phyloP scores from a whole-genome alignment of 1,140 invertebrate genomes.

The Pentalonia nigronervosa region DNA sequence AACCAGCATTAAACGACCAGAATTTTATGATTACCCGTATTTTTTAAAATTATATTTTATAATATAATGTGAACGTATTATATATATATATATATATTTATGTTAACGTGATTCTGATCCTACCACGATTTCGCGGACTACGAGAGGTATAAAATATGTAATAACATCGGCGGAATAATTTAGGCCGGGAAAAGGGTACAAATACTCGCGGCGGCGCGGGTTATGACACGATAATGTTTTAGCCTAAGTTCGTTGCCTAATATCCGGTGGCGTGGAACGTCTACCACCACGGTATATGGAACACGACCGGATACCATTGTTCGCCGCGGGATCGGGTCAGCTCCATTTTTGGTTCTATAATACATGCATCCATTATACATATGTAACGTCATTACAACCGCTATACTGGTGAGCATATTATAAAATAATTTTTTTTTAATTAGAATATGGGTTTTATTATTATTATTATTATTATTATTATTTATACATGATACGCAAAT shows the following conservation, averaged over 20 bases:
- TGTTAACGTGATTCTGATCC: not conserved
- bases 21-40: not conserved
- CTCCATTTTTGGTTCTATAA: not conserved
- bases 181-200: not conserved
- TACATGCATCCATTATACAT: not conserved
- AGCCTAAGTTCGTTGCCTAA: not conserved
- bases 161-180: not conserved
- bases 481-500: too few species aligned
- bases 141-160: not conserved
- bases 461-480: not conserved
- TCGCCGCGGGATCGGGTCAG: not conserved
- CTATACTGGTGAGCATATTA: not conserved
- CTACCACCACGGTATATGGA: not conserved
- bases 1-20: not conserved
- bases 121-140: not conserved
- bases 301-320: slow-evolving; percentile 16
- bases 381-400: not conserved
- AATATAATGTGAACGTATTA: not conserved
- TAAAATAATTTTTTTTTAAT: too few species aligned
- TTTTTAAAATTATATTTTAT: not conserved
- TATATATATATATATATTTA: not conserved
- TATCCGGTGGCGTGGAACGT: not conserved
- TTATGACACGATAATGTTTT: not conserved
- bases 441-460: too few species aligned
- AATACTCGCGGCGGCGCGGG: not conserved